Evolutionary conservation across 2,797 vertebrate genomes (phyloP), one percentile per base, ranked within the genome.

Genomic region (Siniperca scherzeri): DNA sequence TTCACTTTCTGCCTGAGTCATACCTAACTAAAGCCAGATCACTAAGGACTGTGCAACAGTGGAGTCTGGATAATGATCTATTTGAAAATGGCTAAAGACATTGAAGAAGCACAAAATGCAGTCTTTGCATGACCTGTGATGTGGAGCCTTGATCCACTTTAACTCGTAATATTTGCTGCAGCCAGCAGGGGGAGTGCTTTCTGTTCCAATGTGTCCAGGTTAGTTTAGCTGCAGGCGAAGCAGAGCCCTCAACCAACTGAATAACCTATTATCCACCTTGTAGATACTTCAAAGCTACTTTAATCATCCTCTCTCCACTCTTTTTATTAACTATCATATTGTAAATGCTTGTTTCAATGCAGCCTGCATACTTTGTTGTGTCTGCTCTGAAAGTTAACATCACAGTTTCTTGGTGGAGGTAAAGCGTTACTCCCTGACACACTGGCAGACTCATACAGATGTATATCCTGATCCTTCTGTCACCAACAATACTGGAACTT

Each of bases 101-200:
- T 80, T 81, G 70, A 84, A 83, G 46, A 83, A 48, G 52, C 48
- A 61, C 60, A 69, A 76, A 84, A 86, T 61, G 14, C 72, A 50
- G 67, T 84, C 53, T 84, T 33, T 80, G 59, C 59, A 27, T 82
- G 83, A 87, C 74, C 83, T 78, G 78, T 79, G 78, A 71, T 74
- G 62, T 74, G 71, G 60, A 76, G 71, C 65, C 68, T 76, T 82
- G 78, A 75, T 85, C 82, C 66, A 70, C 77, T 89, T 81, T 38
- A 77, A 79, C 50, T 46, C 13, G 75, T 68, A 80, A 46, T 93
- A 36, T 65, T 8, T 12, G 6, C 59, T 72, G 50, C 40, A 2
- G 65, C 93, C 96, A 96, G 95, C 92, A 96, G 96, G 94, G 94
- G 96, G 96, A 87, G 95, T 77, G 73, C 87, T 94, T 84, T 93